Evolutionary conservation across 2,797 vertebrate species (phyloP), one percentile per base, ranked within the genome.

Genomic region (Xenentodon cancila): DNA sequence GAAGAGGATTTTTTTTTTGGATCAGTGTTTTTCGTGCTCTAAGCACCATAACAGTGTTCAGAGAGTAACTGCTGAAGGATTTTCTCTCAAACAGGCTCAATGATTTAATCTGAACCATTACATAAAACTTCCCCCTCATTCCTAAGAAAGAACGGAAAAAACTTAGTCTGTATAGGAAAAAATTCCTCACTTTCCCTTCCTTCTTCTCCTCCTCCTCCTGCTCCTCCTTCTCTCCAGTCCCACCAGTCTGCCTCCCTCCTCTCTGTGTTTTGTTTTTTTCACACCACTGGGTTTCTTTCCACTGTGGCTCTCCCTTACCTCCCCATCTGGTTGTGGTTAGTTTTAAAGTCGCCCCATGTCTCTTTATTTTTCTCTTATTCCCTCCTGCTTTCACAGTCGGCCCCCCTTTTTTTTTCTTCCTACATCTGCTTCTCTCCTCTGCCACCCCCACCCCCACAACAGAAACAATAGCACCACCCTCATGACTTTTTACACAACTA

Each of bases 261-360:
- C 59, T 51, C 55, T 74, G 77, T 77, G 53, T 79, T 84, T 63
- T 68, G 64, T 77, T 73, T 79, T 64, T 59, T 40, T 81, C 47
- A 3, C 62, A 64, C 54, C 1, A 11, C 59, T 73, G 25, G 1
- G 34, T 79, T 84, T 82, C 82, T 88, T 85, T 89, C 85, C 80
- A 87, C 80, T 80, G 71, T 72, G 37, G 63, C 79, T 79, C 70
- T 47, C 45, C 64, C 69, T 68, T 46, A 61, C 71, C 71, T 73
- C 81, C 68, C 74, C 91, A 92, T 93, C 90, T 93, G 92, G 88
- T 91, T 90, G 81, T 89, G 85, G 83, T 93, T 93, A 93, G 84
- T 54, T 52, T 84, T 78, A 43, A 17, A 79, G 79, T 77, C 53
- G 17, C 47, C 79, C 81, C 66, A 30, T 55, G 66, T 72, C 57